These are phyloP conservation scores for Neopipo cinnamomea DNA, from an alignment of 2,113 vertebrate genomes.

Conservation along the genomic window DNA sequence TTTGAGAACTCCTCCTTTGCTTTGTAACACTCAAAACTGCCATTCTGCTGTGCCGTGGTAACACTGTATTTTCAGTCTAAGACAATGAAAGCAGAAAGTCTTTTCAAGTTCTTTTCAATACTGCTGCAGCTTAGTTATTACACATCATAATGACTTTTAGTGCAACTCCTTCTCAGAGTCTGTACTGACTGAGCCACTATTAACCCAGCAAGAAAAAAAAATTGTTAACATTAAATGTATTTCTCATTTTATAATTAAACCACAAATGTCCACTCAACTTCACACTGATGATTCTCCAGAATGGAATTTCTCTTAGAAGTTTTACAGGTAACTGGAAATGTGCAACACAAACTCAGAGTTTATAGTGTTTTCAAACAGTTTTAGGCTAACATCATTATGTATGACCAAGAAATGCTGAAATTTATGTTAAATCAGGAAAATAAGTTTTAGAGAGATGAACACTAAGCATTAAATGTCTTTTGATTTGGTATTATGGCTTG, in stretches of 20 bases:
- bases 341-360: background rate
- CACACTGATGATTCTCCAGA: background rate
- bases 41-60: background rate
- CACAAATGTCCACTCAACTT: background rate
- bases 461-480: background rate
- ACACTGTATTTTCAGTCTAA: background rate
- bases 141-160: background rate
- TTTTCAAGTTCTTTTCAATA: background rate
- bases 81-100: background rate
- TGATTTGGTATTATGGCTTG: background rate
- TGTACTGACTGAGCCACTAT: background rate
- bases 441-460: background rate
- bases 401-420: background rate
- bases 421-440: background rate
- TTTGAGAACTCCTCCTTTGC: background rate
- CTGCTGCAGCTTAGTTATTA: background rate
- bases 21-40: background rate
- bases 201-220: background rate
- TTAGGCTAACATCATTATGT: background rate
- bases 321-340: background rate
- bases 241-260: background rate
- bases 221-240: background rate
- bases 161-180: background rate
- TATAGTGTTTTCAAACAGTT: background rate
- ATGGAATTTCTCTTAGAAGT: background rate